Conservation (phyloP, 2,797 vertebrate species). For the Pyrocephalus nanus region DNA sequence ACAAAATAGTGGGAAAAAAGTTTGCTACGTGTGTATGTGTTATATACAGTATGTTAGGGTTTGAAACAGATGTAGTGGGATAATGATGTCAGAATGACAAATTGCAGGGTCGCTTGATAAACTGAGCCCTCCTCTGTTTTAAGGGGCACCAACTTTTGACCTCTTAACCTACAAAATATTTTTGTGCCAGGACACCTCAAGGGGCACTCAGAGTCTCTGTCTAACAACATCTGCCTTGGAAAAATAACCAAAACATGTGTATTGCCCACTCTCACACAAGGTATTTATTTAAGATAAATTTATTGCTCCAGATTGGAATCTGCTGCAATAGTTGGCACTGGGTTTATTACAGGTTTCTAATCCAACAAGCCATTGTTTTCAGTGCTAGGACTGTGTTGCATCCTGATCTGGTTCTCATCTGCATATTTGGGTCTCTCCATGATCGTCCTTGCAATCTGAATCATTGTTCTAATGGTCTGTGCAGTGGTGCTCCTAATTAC, state of each 20-base stretch:
- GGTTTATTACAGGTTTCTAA: background rate
- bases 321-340: background rate
- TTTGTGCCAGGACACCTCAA: background rate
- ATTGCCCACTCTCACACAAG: background rate
- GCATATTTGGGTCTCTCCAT: background rate
- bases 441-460: background rate
- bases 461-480: fast-evolving
- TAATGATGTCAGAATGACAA: background rate
- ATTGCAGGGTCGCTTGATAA: background rate
- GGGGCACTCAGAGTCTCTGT: background rate
- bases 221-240: conserved; percentile 31
- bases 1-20: background rate
- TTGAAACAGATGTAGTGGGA: background rate
- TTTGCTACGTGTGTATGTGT: fast-evolving
- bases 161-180: conserved; percentile 33
- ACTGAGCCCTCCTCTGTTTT: background rate
- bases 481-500: background rate
- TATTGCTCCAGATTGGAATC: background rate
- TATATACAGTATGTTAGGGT: background rate
- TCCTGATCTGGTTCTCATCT: background rate
- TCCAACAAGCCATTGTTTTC: background rate
- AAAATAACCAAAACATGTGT: background rate
- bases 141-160: conserved; percentile 8
- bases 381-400: background rate
- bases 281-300: conserved; percentile 34